These are phyloP conservation scores for Eubasilissa splendida DNA, from an alignment of 2,888 invertebrate genomes.

Conservation along the genomic window DNA sequence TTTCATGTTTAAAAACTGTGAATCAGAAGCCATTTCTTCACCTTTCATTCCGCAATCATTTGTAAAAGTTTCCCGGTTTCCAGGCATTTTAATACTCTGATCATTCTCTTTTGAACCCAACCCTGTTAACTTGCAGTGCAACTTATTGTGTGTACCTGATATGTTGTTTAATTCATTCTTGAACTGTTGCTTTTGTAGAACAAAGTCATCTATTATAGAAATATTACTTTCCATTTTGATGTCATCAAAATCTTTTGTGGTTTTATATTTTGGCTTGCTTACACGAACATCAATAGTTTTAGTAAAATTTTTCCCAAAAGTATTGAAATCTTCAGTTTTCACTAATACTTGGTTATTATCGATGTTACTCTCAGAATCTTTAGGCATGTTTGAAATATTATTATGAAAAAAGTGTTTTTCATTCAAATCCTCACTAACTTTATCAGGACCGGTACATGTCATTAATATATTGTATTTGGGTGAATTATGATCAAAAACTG, in stretches of 20 bases:
- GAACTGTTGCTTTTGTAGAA: not conserved
- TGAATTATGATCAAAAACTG: constrained; percentile 12
- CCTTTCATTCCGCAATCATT: too few species aligned
- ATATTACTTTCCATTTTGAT: not conserved
- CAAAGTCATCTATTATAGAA: constrained; percentile 6
- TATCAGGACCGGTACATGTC: constrained; percentile 1
- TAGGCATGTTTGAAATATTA: not conserved
- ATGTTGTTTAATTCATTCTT: not conserved
- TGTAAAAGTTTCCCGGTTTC: too few species aligned
- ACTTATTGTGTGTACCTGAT: not conserved
- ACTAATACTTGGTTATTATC: constrained; percentile 1
- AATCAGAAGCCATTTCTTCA: too few species aligned
- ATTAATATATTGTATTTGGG: constrained; percentile 35
- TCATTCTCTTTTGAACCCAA: too few species aligned
- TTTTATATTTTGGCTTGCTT: too few species aligned
- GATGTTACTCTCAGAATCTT: not conserved
- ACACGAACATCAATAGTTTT: too few species aligned
- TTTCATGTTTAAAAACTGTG: too few species aligned
- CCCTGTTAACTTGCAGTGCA: too few species aligned
- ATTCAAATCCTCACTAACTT: not conserved
- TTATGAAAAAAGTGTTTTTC: not conserved
- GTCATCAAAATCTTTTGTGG: too few species aligned
- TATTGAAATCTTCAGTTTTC: not conserved
- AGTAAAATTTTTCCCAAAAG: too few species aligned
- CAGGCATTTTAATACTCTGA: too few species aligned